Base-by-base conservation (phyloP, 2,888 invertebrate species). In the Mechanitis messenoides region DNA sequence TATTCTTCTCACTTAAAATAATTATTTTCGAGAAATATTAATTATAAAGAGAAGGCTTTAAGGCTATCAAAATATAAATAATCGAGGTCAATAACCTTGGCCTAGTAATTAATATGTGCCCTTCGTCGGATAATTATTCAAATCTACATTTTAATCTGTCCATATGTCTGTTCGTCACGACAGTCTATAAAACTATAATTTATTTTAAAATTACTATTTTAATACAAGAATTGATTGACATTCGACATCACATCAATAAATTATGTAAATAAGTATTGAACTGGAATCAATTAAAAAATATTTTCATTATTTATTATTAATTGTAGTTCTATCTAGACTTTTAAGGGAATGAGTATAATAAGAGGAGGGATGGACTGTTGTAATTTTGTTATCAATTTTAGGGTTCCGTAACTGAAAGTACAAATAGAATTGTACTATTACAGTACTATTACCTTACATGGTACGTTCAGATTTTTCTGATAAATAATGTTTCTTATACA, bases 61-160 rank as follows among this genome's bases (percentile, higher is more conserved):
- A 9, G 7, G 42, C 42, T 42, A 42, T 42, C 42, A 31, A 50
- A 50, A 28, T 47, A 47, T 28, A n/a, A 28, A 47, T 31, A 50
- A 50, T 31, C 31, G 50, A 50, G 50, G 50, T 50, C 50, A n/a
- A 31, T 50, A 7, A 50, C 50, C 50, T 50, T 50, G 50, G 50
- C 50, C 50, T 31, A 31, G 50, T 50, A 50, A 50, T 50, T 50
- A 50, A 50, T 20, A 47, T 28, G 47, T 50, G 50, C 50, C 50
- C 50, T 50, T 31, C 50, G 50, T 31, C 35, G 47, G 6, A n/a
- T 47, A 47, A 47, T 47, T 47, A 47, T 47, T 47, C 47, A 47
- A n/a, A 31, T 7, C 31, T 31, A 28, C 31, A 31, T 50, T 9
- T 50, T 50, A 31, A 50, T 50, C 50, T 50, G 11, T 50, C 47